These are phyloP conservation scores for Trogon surrucura DNA, from an alignment of 2,113 vertebrate species.

Conservation along the genomic window DNA sequence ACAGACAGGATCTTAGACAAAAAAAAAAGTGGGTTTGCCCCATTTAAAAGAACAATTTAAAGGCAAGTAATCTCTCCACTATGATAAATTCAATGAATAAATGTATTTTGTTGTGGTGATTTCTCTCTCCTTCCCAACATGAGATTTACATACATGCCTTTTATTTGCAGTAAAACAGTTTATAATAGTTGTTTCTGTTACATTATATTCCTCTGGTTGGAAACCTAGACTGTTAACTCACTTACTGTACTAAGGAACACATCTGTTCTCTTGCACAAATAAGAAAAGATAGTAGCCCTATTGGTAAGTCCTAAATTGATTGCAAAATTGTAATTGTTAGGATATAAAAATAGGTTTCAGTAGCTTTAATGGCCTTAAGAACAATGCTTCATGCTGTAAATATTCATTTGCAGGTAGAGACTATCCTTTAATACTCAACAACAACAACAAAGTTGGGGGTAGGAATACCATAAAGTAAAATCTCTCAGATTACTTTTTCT, in stretches of 20 bases:
- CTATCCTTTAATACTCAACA: background rate
- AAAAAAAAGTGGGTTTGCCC: background rate
- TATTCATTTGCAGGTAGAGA: background rate
- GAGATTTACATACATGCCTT: background rate
- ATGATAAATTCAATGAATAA: background rate
- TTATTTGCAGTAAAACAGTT: background rate
- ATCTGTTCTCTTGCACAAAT: background rate
- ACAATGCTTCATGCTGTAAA: background rate
- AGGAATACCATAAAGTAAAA: background rate
- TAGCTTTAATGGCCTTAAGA: background rate
- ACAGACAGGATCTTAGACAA: background rate
- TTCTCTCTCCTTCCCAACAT: background rate
- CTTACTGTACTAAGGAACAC: background rate
- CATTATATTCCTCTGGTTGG: background rate
- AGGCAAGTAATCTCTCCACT: background rate
- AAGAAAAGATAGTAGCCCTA: background rate
- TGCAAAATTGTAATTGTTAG: background rate
- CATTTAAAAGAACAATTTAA: background rate
- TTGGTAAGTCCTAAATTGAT: background rate
- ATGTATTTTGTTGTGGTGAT: background rate
- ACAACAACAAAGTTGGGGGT: background rate
- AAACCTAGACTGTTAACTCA: background rate
- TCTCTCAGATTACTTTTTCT: background rate
- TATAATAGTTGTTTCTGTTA: background rate
- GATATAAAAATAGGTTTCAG: background rate